These are phyloP conservation scores for Drosophila ananassae DNA, from an alignment of 1,140 invertebrate species.

Conservation along the genomic window DNA sequence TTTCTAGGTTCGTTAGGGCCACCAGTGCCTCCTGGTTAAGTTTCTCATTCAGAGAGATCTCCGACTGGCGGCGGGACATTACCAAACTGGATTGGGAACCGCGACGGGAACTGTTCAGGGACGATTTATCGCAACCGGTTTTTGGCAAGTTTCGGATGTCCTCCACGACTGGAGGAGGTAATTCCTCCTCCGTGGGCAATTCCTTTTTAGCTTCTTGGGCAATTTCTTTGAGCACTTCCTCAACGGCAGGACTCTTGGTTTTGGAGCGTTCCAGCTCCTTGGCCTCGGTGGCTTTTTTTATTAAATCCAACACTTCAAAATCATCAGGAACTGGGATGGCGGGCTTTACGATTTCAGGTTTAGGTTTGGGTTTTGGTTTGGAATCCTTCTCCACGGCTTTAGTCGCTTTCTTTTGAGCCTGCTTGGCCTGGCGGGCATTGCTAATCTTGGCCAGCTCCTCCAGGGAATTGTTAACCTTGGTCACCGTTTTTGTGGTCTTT, in stretches of 20 bases:
- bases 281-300: constrained; percentile 62
- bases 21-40: constrained; percentile 56
- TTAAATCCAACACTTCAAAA: constrained; percentile 67
- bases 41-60: constrained; percentile 59
- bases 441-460: constrained; percentile 65
- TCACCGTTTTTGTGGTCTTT: constrained; percentile 12
- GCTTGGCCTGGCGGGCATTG: constrained; percentile 54
- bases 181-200: neutral
- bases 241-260: constrained; percentile 63
- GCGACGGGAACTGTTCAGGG: constrained; percentile 62
- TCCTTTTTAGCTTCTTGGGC: neutral
- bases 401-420: constrained; percentile 26
- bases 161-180: constrained; percentile 32
- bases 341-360: constrained; percentile 23
- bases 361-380: constrained; percentile 4
- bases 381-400: constrained; percentile 13
- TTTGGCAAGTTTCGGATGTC: constrained; percentile 77
- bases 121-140: constrained; percentile 75
- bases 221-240: neutral
- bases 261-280: constrained; percentile 61
- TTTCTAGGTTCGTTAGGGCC: constrained; percentile 40
- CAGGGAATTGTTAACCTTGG: constrained; percentile 59
- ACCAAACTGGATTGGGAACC: constrained; percentile 67
- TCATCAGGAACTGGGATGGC: constrained; percentile 65
- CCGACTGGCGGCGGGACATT: constrained; percentile 53